A percentile compares a stretch with the other conserved stretches of the same genome.
Evolutionary conservation across 53 echinoderm and acorn worm species (phyloP).

Genomic region (Zoroaster sp.): DNA sequence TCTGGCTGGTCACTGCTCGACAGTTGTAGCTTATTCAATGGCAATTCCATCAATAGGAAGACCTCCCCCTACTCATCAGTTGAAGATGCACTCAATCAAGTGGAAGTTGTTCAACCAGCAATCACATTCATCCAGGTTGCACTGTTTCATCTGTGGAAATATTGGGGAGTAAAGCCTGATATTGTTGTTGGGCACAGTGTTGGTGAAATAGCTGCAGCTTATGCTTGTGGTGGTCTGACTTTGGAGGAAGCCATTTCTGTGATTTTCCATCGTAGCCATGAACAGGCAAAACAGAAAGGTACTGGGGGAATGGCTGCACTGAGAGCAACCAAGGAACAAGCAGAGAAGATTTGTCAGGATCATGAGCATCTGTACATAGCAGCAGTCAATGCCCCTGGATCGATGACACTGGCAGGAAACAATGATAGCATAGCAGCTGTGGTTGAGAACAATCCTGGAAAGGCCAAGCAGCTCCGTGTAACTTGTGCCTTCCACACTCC

Average conservation of each 20-base stretch:
- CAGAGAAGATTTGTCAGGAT: constrained; percentile 69
- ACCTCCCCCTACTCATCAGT: constrained; percentile 2
- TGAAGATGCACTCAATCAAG: constrained; percentile 37
- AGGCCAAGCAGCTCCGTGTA: constrained; percentile 90
- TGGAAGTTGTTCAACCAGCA: constrained; percentile 90
- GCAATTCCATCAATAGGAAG: not conserved
- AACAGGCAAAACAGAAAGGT: constrained; percentile 86
- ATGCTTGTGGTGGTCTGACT: constrained; percentile 89
- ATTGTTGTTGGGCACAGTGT: constrained; percentile 92
- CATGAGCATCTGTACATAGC: constrained; percentile 83
- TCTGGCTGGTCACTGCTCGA: constrained; percentile 92
- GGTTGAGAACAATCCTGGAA: constrained; percentile 77
- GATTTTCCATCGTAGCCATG: constrained; percentile 83
- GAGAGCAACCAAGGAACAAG: constrained; percentile 76
- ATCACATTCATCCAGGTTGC: constrained; percentile 90
- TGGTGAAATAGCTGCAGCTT: constrained; percentile 94
- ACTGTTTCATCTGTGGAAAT: constrained; percentile 67
- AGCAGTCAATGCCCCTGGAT: constrained; percentile 92
- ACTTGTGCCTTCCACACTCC: constrained; percentile 96
- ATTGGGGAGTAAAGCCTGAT: constrained; percentile 83
- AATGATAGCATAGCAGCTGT: constrained; percentile 72
- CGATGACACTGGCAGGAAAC: constrained; percentile 82
- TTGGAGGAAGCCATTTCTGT: constrained; percentile 86
- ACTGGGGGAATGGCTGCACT: constrained; percentile 93
- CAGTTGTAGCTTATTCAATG: constrained; percentile 21